These are phyloP conservation scores for Anarhynchus alexandrinus DNA, from an alignment of 2,113 vertebrate genomes.

Conservation along the genomic window DNA sequence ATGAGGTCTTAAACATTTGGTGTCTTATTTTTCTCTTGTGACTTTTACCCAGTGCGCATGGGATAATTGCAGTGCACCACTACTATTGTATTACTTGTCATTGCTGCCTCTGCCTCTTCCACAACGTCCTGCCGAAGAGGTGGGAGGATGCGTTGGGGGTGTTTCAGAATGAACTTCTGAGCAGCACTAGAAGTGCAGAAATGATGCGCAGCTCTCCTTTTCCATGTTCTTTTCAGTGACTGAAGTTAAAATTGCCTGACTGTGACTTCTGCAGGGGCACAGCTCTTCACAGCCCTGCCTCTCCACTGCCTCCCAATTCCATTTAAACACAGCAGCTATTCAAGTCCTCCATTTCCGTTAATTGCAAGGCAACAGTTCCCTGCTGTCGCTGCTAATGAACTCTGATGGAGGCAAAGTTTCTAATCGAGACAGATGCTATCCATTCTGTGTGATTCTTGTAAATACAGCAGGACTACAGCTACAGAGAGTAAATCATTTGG, in stretches of 20 bases:
- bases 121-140: neutral
- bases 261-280: neutral
- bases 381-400: neutral
- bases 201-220: neutral
- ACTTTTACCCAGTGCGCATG: neutral
- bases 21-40: neutral
- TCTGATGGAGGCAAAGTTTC: neutral
- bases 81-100: neutral
- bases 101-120: neutral
- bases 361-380: neutral
- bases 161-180: neutral
- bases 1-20: neutral
- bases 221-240: neutral
- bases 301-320: neutral
- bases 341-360: neutral
- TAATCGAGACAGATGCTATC: neutral
- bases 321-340: neutral
- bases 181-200: neutral
- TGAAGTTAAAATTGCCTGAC: neutral
- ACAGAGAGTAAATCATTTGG: neutral
- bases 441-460: neutral
- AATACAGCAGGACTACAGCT: neutral
- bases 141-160: neutral
- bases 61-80: neutral
- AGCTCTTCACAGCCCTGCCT: neutral